These are phyloP conservation scores for Mus spicilegus DNA, from an alignment of 2,113 vertebrate genomes.

Conservation along the genomic window DNA sequence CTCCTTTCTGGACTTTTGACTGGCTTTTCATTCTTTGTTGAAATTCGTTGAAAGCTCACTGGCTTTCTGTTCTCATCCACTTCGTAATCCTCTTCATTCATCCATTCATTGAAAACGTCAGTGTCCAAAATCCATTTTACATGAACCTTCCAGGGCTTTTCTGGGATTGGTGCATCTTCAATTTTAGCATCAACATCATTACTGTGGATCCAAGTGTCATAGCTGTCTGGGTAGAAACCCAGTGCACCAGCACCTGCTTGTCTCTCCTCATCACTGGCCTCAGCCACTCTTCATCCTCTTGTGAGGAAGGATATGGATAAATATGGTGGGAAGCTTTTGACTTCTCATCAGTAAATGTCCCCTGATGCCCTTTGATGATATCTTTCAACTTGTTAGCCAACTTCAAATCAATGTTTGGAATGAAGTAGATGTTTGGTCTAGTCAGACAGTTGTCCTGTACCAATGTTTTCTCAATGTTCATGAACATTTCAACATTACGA, in stretches of 20 bases:
- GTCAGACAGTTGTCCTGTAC: too few species aligned
- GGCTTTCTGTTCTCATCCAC: slow-evolving; percentile 96
- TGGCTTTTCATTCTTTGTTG: slow-evolving; percentile 96
- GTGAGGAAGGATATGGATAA: too few species aligned
- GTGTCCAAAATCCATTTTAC: slow-evolving; percentile 97
- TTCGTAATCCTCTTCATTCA: slow-evolving; percentile 99
- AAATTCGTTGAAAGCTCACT: slow-evolving; percentile 92
- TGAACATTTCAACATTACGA: slow-evolving; percentile 99
- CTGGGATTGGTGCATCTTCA: slow-evolving; percentile 94
- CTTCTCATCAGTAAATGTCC: too few species aligned
- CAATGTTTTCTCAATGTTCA: slow-evolving; percentile 98
- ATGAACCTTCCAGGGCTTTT: slow-evolving; percentile 97
- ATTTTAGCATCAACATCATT: slow-evolving; percentile 94
- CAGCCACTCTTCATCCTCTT: slow-evolving; percentile 99
- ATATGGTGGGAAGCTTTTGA: too few species aligned
- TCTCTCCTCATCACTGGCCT: slow-evolving; percentile 97
- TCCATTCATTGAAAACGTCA: slow-evolving; percentile 97
- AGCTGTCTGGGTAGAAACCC: slow-evolving; percentile 96
- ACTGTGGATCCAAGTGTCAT: slow-evolving; percentile 96
- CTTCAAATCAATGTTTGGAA: too few species aligned
- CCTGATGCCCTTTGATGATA: too few species aligned
- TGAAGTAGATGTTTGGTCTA: too few species aligned
- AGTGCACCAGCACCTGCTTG: slow-evolving; percentile 97
- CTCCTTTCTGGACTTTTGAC: slow-evolving; percentile 97
- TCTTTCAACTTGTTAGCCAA: too few species aligned